Evolutionary conservation across 2,797 vertebrate species (phyloP).

Genomic region (Manis javanica): DNA sequence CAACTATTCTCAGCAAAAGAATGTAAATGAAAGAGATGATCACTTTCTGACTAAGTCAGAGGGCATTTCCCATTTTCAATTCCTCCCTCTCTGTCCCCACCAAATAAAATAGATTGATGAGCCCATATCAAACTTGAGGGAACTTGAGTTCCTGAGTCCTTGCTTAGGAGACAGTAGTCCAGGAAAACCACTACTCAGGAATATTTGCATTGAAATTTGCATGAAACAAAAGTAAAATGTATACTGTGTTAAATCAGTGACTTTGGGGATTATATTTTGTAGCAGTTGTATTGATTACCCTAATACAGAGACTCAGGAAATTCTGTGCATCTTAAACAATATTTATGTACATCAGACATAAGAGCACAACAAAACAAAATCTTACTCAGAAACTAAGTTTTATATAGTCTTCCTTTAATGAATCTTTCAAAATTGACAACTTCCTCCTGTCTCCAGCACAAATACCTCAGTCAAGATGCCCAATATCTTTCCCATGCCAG

Average conservation of each 20-base stretch:
- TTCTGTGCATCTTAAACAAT: neutral
- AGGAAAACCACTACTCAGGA: neutral
- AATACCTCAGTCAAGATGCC: neutral
- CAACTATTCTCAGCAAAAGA: neutral
- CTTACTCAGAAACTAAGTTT: neutral
- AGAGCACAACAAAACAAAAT: neutral
- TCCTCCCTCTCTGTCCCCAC: neutral
- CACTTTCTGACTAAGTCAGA: neutral
- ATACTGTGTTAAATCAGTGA: neutral
- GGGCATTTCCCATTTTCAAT: neutral
- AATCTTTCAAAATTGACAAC: neutral
- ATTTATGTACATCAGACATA: neutral
- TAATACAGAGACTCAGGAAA: neutral
- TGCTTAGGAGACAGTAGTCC: neutral
- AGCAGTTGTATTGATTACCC: neutral
- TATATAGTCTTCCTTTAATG: neutral
- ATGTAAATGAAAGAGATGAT: neutral
- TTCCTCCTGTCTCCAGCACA: neutral
- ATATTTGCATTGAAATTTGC: neutral
- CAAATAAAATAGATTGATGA: neutral
- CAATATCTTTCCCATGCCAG: neutral
- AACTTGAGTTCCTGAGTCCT: neutral
- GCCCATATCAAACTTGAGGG: neutral
- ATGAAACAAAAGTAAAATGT: neutral
- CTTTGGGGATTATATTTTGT: neutral